Base-by-base conservation (phyloP, 2,888 invertebrate species). In the Tenodera sinensis region DNA sequence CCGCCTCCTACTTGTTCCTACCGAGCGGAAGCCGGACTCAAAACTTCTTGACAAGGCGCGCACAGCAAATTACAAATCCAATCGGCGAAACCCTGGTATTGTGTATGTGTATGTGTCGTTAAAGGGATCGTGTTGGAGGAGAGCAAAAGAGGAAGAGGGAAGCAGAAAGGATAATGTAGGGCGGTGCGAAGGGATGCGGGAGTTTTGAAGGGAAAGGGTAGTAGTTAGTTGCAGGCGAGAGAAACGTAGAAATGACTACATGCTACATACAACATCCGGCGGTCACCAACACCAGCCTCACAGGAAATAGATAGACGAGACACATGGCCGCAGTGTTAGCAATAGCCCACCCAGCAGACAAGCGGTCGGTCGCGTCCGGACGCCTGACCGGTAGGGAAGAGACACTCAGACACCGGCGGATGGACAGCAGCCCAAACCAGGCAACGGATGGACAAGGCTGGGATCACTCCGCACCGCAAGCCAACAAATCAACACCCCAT, bases 221-320 rank as follows among this genome's bases (percentile, higher is more conserved):
- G 54, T 25, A 27, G 84, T 85, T 85, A 27, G 85, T 47, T 85
- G 42, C 27, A 28, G 83, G 83, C 28, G 28, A 83, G 83, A 83
- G 83, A 47, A 47, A 25, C 27, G 34, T 27, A 85, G 85, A 85
- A 54, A 85, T 47, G 85, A 85, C 85, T 85, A 85, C 85, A 85
- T 85, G 84, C 90, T 89, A 89, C 90, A 85, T 85, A 81, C 90
- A 90, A 89, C 90, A 90, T 89, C 90, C 90, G 88, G 88, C 83
- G 85, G 89, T 89, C 89, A 88, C 47, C 81, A 81, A 27, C 84
- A 81, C 88, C 89, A 84, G 84, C 30, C 88, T 81, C 81, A 82
- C 84, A 89, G 90, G 90, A 90, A 89, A 83, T 71, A 90, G 90
- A 90, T 90, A 90, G 89, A 89, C 82, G 81, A 85, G 89, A 88